A percentile compares a stretch with the other conserved stretches of the same genome.
Conservation (phyloP, 2,888 invertebrate genomes). For the Hydrotaea diabolus region DNA sequence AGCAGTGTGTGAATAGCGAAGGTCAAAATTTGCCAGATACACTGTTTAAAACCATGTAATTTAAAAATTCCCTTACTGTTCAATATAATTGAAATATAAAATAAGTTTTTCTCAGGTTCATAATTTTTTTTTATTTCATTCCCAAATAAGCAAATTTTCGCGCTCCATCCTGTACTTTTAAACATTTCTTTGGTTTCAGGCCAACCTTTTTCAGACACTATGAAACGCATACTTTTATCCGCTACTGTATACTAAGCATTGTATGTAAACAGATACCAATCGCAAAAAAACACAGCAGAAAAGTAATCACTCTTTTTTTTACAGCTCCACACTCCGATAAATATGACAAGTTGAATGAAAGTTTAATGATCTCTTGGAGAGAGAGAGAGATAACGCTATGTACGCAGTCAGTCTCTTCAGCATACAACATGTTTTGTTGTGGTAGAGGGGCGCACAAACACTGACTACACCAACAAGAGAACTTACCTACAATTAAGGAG, state of each 20-base stretch:
- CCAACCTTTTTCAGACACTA: no score
- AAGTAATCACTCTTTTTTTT: slow-evolving; percentile 2
- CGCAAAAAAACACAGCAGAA: not conserved
- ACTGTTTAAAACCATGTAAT: no score
- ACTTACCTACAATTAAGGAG: not conserved
- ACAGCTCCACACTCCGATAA: not conserved
- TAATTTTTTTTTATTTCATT: no score
- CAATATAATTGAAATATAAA: no score
- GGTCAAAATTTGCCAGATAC: no score
- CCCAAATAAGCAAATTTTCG: no score
- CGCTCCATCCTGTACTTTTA: no score
- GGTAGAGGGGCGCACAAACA: not conserved
- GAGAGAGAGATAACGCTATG: not conserved
- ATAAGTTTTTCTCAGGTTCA: no score
- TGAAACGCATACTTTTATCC: not conserved
- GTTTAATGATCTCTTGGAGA: not conserved
- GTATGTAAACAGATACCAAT: slow-evolving; percentile 8
- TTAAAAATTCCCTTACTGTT: no score
- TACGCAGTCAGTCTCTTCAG: not conserved
- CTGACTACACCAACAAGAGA: not conserved
- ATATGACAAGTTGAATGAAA: not conserved
- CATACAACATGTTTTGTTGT: not conserved
- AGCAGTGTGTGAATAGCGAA: no score
- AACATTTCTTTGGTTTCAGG: no score
- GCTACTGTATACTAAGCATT: not conserved